A percentile compares a stretch with the other conserved stretches of the same genome.
phyloP scores from a whole-genome alignment of 2,113 vertebrate genomes.

The Orycteropus afer region DNA sequence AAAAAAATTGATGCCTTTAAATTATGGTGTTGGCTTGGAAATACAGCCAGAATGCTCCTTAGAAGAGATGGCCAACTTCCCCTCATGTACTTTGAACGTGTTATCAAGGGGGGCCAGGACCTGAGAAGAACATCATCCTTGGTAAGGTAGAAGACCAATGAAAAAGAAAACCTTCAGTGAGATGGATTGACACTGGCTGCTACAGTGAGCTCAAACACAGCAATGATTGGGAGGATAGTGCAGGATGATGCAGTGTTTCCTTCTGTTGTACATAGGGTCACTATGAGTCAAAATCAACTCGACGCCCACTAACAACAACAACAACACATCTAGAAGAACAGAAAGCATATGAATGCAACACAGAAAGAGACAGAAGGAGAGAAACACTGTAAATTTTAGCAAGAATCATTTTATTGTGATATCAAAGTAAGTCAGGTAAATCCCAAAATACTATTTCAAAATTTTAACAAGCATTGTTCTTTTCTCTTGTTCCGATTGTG shows the following conservation, averaged over 20 bases:
- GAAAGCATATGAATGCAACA: not conserved
- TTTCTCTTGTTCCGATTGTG: slow-evolving; percentile 28
- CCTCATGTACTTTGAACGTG: not conserved
- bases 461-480: slow-evolving; percentile 77
- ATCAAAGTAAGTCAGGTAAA: slow-evolving; percentile 58
- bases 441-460: slow-evolving; percentile 71
- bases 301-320: not conserved
- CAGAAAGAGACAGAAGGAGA: not conserved
- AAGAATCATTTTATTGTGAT: slow-evolving; percentile 58
- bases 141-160: not conserved
- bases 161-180: not conserved
- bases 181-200: not conserved
- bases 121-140: not conserved
- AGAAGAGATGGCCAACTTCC: not conserved
- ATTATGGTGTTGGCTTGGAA: not conserved
- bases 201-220: not conserved
- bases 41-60: not conserved
- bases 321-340: not conserved
- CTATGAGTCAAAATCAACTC: not conserved
- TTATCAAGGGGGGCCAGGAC: not conserved
- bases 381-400: not conserved
- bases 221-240: not conserved
- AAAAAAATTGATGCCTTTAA: not conserved
- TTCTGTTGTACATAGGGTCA: not conserved
- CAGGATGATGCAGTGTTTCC: not conserved